Evolutionary conservation across 2,113 vertebrate species (phyloP).

Genomic region (Python bivittatus): DNA sequence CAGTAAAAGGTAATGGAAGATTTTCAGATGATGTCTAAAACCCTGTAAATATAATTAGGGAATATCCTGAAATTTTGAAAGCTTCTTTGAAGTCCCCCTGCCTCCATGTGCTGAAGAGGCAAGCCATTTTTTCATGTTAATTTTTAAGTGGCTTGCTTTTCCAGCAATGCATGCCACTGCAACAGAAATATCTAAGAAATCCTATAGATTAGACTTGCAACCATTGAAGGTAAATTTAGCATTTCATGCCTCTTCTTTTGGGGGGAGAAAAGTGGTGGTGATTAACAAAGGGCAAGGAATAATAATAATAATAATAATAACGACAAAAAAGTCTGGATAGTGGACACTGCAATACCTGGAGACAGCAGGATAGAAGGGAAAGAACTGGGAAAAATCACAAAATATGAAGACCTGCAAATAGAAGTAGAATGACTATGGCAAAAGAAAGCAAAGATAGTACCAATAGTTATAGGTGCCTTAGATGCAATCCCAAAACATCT

Average conservation of each 20-base stretch:
- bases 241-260: neutral
- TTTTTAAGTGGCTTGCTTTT: neutral
- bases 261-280: neutral
- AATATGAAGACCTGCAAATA: too few species aligned
- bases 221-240: neutral
- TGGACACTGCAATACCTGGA: too few species aligned
- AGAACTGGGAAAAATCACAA: too few species aligned
- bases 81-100: neutral
- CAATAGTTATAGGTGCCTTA: too few species aligned
- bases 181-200: neutral
- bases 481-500: too few species aligned
- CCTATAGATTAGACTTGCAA: neutral
- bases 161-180: neutral
- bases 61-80: neutral
- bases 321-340: too few species aligned
- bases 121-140: neutral
- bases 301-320: neutral
- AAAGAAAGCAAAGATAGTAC: too few species aligned
- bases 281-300: neutral
- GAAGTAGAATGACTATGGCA: too few species aligned
- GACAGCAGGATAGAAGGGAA: too few species aligned
- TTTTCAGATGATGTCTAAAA: slow-evolving; percentile 6
- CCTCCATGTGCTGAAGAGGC: neutral
- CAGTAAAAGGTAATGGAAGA: neutral
- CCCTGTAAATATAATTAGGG: neutral